A percentile compares a stretch with the other conserved stretches of the same genome.
phyloP scores from a whole-genome alignment of 2,113 vertebrate species.

The Zootoca vivipara region DNA sequence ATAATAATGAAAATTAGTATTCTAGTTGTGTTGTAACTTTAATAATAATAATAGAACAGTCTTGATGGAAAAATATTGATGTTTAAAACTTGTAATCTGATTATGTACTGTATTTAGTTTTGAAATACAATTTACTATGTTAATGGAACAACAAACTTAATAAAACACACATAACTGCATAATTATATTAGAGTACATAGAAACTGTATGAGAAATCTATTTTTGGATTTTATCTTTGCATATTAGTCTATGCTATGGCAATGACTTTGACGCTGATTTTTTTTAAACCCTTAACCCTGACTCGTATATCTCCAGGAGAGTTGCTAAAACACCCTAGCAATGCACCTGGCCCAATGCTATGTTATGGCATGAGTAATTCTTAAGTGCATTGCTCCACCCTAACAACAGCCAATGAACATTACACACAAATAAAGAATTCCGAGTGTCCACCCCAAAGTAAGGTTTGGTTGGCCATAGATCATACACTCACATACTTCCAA shows the following conservation, averaged over 20 bases:
- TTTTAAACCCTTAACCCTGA: too few relatives aligned
- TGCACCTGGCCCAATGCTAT: too few relatives aligned
- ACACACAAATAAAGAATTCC: too few relatives aligned
- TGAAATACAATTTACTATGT: slow-evolving; percentile 33
- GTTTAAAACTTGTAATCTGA: background rate
- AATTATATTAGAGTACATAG: slow-evolving; percentile 54
- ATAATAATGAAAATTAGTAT: background rate
- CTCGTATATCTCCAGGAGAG: too few relatives aligned
- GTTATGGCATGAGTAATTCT: too few relatives aligned
- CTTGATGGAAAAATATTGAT: slow-evolving; percentile 16
- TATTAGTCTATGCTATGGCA: background rate
- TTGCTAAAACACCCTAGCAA: too few relatives aligned
- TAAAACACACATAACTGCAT: slow-evolving; percentile 27
- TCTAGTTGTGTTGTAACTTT: background rate
- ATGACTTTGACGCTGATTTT: background rate
- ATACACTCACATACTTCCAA: too few relatives aligned
- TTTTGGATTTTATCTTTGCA: background rate
- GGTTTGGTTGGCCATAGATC: too few relatives aligned
- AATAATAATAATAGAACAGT: background rate
- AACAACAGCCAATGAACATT: too few relatives aligned
- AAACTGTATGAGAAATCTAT: slow-evolving; percentile 30
- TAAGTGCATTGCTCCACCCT: too few relatives aligned
- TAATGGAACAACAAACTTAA: slow-evolving; percentile 31
- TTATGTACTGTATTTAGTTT: slow-evolving; percentile 49
- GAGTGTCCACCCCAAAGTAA: too few relatives aligned